Percentiles rank a stretch among this genome's conserved stretches.
These are phyloP conservation scores for Ormyrus labotus DNA, from an alignment of 2,888 invertebrate species.

Conservation along the genomic window DNA sequence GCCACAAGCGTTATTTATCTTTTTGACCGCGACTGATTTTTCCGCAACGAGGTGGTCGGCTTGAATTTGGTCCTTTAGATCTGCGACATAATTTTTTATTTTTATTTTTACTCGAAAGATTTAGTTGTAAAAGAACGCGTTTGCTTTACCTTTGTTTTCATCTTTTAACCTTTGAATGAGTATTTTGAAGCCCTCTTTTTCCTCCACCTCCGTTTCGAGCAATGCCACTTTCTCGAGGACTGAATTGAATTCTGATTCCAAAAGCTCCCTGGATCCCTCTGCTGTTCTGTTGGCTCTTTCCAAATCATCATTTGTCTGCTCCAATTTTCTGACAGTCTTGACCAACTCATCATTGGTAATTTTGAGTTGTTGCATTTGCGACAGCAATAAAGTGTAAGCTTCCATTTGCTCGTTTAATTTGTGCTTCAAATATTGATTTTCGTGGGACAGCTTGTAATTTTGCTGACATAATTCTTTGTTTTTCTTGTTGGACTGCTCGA, in stretches of 20 bases:
- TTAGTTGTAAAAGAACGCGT: no score
- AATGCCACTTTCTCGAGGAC: slow-evolving; percentile 47
- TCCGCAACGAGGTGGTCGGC: not conserved
- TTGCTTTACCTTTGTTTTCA: slow-evolving; percentile 41
- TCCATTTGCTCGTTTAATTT: slow-evolving; percentile 6
- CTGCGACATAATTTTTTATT: not conserved
- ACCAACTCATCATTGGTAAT: not conserved
- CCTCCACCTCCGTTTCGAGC: slow-evolving; percentile 44
- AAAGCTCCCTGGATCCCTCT: no score
- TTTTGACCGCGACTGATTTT: no score
- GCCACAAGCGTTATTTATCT: no score
- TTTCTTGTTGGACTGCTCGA: slow-evolving; percentile 25
- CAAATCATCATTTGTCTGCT: slow-evolving; percentile 44
- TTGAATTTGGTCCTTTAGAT: slow-evolving; percentile 31
- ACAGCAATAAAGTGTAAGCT: not conserved
- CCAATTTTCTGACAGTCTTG: slow-evolving; percentile 12
- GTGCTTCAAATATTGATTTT: not conserved
- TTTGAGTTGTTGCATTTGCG: not conserved
- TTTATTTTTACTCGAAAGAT: no score
- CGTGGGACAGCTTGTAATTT: not conserved
- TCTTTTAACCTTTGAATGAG: slow-evolving; percentile 30
- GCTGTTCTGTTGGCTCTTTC: slow-evolving; percentile 17
- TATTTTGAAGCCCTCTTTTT: slow-evolving; percentile 6
- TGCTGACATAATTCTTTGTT: slow-evolving; percentile 4
- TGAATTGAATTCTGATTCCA: slow-evolving; percentile 19